phyloP scores from a whole-genome alignment of 1,140 invertebrate species.

The Dendroctonus ponderosae region DNA sequence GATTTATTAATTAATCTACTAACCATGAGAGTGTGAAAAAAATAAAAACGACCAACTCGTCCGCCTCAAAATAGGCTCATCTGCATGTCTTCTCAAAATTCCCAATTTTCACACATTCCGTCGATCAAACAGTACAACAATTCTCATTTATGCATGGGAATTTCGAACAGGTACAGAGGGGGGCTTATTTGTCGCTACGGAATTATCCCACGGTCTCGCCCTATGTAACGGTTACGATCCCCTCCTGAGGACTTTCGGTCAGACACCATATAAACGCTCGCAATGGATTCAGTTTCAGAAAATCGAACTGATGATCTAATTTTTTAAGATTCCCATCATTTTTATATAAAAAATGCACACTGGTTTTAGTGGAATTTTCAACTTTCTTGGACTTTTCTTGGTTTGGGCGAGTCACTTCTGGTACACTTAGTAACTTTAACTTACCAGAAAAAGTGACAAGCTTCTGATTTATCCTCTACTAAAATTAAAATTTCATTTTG shows the following conservation, averaged over 20 bases:
- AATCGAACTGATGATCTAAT: too few species aligned
- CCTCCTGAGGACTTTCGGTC: conserved; percentile 22
- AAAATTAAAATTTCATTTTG: too few species aligned
- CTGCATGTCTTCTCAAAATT: conserved; percentile 2
- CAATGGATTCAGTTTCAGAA: too few species aligned
- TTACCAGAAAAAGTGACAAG: too few species aligned
- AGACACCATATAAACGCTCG: conserved; percentile 13
- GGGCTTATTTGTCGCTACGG: conserved; percentile 26
- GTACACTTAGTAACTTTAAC: too few species aligned
- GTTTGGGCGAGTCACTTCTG: too few species aligned
- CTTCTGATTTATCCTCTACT: too few species aligned
- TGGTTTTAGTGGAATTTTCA: too few species aligned
- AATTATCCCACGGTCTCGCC: conserved; percentile 41
- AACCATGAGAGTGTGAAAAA: neutral
- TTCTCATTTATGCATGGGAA: conserved; percentile 26
- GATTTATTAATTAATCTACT: neutral
- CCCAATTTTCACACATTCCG: conserved; percentile 17
- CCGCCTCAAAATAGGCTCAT: neutral
- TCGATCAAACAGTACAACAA: conserved; percentile 8
- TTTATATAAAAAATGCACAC: too few species aligned
- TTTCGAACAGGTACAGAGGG: conserved; percentile 37
- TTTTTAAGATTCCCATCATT: too few species aligned
- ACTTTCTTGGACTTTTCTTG: too few species aligned
- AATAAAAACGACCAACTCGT: neutral
- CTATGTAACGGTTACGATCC: conserved; percentile 36